Conservation (phyloP, 1,140 invertebrate species). For the Theocolax elegans region DNA sequence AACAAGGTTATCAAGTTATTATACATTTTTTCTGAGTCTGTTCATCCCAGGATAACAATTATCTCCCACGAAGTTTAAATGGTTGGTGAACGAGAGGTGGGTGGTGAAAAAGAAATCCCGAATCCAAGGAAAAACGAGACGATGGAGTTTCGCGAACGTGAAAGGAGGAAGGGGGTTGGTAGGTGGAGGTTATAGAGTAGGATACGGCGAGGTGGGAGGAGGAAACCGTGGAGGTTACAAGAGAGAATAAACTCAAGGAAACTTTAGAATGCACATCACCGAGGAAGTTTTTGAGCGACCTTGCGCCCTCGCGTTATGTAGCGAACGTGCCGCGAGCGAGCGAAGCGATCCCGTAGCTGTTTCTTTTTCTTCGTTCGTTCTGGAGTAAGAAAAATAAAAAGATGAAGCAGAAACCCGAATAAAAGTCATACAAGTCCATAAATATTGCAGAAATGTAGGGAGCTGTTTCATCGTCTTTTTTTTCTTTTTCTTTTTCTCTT, state of each 20-base stretch:
- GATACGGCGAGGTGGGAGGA: no score
- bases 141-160: background rate
- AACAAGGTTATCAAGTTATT: background rate
- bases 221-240: background rate
- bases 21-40: background rate
- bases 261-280: constrained; percentile 8
- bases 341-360: background rate
- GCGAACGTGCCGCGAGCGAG: background rate
- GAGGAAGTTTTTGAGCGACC: constrained; percentile 23
- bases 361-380: background rate
- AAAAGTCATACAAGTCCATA: constrained; percentile 48
- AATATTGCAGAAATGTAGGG: constrained; percentile 50
- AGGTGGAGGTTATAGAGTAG: no score
- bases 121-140: background rate
- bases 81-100: background rate
- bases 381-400: background rate
- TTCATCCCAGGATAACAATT: constrained; percentile 4
- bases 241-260: background rate
- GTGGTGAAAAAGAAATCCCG: background rate
- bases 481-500: constrained; percentile 10
- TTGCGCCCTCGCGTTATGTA: constrained; percentile 4
- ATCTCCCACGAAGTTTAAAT: background rate
- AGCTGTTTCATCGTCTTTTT: constrained; percentile 12
- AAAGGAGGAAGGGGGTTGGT: background rate
- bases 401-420: constrained; percentile 19